Conservation (phyloP, 2,113 vertebrate species). For the Peromyscus polionotus region DNA sequence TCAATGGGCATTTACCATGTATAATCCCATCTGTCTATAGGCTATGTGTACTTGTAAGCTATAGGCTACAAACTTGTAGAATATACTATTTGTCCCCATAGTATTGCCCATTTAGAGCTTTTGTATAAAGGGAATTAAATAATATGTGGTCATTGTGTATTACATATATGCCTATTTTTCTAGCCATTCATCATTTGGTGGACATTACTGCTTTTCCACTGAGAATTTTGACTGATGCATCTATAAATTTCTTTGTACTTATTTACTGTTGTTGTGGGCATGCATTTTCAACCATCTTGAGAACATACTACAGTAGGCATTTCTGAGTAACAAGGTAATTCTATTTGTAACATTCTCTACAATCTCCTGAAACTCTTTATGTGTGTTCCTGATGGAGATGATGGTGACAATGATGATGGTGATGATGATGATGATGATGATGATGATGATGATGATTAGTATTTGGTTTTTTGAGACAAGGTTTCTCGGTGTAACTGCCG, state of each 20-base stretch:
- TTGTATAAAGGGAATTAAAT: background rate
- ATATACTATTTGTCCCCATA: background rate
- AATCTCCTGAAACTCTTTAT: background rate
- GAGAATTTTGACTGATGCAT: background rate
- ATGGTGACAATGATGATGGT: too few species aligned
- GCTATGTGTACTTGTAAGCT: too few species aligned
- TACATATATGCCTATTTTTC: background rate
- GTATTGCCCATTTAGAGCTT: background rate
- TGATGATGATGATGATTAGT: too few species aligned
- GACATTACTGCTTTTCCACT: background rate
- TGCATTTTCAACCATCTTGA: background rate
- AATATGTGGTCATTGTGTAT: background rate
- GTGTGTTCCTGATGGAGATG: background rate
- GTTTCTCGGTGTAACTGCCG: too few species aligned
- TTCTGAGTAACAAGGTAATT: background rate
- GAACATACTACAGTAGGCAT: background rate
- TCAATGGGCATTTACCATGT: background rate
- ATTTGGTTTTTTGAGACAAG: too few species aligned
- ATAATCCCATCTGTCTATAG: rapidly evolving
- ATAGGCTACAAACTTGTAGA: background rate
- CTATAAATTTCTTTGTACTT: rapidly evolving
- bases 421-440: too few species aligned
- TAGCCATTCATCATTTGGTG: background rate
- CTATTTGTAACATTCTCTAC: background rate
- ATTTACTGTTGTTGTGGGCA: background rate